phyloP scores from a whole-genome alignment of 2,113 vertebrate genomes.

The Amia ocellicauda region DNA sequence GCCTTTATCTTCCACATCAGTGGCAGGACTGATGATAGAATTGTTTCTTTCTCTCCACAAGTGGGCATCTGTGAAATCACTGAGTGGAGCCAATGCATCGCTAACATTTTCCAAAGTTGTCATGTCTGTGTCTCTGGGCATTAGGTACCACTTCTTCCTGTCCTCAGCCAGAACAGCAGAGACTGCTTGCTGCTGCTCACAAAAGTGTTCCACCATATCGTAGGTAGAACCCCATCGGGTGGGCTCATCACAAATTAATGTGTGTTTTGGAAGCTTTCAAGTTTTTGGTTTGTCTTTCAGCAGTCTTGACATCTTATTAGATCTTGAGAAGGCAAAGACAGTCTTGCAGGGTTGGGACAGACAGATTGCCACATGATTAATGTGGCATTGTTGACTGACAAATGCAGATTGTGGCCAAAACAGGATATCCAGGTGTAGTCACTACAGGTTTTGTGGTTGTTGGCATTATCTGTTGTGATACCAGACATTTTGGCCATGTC shows the following conservation, averaged over 20 bases:
- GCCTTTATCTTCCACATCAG: too few species aligned
- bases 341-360: not conserved
- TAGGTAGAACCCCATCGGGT: constrained; percentile 12
- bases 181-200: constrained; percentile 22
- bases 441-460: not conserved
- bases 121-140: too few species aligned
- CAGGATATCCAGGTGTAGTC: not conserved
- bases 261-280: not conserved
- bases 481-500: not conserved
- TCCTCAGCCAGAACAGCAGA: constrained; percentile 19
- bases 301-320: not conserved
- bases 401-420: not conserved
- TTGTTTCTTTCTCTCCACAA: too few species aligned
- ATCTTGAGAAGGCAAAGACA: constrained; percentile 3
- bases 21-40: too few species aligned
- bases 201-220: constrained; percentile 17
- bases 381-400: not conserved
- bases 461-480: not conserved
- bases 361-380: not conserved
- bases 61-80: too few species aligned
- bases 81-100: too few species aligned
- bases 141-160: constrained; percentile 21
- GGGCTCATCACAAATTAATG: constrained; percentile 8
- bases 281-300: constrained; percentile 1
- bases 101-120: too few species aligned